Evolutionary conservation across 2,113 vertebrate genomes (phyloP), one percentile per base, ranked within the genome.

Genomic region (Pachypanchax playfairii): DNA sequence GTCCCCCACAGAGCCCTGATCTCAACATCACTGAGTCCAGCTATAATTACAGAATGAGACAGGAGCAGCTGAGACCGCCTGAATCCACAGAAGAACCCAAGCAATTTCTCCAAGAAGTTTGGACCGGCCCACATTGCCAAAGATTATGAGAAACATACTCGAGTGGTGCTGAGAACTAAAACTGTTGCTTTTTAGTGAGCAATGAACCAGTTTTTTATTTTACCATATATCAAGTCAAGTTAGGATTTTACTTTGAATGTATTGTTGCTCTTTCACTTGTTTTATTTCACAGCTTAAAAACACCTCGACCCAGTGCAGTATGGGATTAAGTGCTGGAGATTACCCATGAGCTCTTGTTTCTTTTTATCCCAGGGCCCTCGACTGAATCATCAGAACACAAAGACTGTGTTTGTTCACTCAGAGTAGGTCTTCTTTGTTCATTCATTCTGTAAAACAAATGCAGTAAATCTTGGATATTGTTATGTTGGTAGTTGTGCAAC

Each of bases 251-350:
- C n/a, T n/a, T 29, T 29, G 4, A 9, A 35, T 12, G 33, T 35
- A 35, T 12, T 3, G 11, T 11, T 65, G 42, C 25, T 64, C 22
- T 65, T 65, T 79, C 64, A 44, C 63, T n/a, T n/a, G 7, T 39
- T 47, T 26, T 33, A 17, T 17, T 38, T 15, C 15, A 38, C 36
- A 38, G 15, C 14, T 38, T 15, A 38, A 38, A 38, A 41, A 41
- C 38, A 41, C 33, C 28, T 76, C 62, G 44, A 28, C 22, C 14
- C 31, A 22, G 49, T 39, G 68, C 39, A 62, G 28, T 20, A 49
- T 26, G 50, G 52, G 64, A 63, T 75, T 68, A 46, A 18, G 53
- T 82, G 63, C 79, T 56, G 64, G 28, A 72, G 47, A 77, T 51
- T 35, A 80, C 43, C 41, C 39, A 29, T 24, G n/a, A 41, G 36